A percentile compares a stretch with the other conserved stretches of the same genome.
Evolutionary conservation across 2,888 invertebrate species (phyloP).

Genomic region (Invenusta paracnida): DNA sequence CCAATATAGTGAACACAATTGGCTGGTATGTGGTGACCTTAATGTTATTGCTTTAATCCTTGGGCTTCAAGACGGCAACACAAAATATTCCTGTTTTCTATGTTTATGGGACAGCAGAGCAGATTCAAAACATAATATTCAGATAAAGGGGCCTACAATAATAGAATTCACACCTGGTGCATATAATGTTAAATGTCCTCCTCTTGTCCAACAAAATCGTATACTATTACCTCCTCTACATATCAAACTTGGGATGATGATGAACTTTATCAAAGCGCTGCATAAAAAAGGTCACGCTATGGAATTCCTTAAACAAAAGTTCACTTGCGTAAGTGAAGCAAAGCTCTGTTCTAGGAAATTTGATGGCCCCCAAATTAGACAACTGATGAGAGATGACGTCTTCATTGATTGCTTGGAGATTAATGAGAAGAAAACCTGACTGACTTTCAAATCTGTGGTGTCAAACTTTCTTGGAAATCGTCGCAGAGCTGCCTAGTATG

Average conservation of each 20-base stretch:
- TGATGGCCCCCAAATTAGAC: conserved; percentile 39
- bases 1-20: not conserved
- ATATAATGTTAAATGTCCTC: too few species aligned
- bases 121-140: not conserved
- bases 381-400: conserved; percentile 37
- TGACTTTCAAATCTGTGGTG: too few species aligned
- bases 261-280: not conserved
- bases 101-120: not conserved
- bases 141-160: not conserved
- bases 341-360: conserved; percentile 44
- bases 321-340: too few species aligned
- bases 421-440: too few species aligned
- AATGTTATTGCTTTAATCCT: not conserved
- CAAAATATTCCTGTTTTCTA: not conserved
- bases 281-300: conserved; percentile 42
- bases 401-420: too few species aligned
- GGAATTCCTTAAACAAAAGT: too few species aligned
- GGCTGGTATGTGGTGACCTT: too few species aligned
- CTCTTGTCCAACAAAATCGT: too few species aligned
- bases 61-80: not conserved
- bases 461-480: too few species aligned
- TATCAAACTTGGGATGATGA: not conserved
- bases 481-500: too few species aligned
- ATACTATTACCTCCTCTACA: not conserved
- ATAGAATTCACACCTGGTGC: not conserved